Base-by-base conservation (phyloP, 2,797 vertebrate species). In the Sebastes cheni region DNA sequence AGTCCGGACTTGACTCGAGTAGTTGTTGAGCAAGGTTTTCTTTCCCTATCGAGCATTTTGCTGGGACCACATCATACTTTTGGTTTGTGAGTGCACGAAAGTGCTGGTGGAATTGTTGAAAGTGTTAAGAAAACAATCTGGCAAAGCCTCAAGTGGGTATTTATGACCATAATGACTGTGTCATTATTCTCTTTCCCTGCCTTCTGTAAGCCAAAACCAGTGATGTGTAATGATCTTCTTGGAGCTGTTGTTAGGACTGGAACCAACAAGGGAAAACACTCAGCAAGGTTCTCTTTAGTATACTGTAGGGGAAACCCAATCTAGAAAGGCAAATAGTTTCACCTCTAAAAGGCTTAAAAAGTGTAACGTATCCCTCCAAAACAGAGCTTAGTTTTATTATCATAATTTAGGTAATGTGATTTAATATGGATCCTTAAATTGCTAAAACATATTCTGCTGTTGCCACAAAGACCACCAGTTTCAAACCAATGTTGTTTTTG, bases 81-180 rank as follows among this genome's bases (percentile, higher is more conserved):
- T 76, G 82, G 76, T 86, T 81, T 89, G 52, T 62, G 68, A 85
- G 72, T 67, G 27, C 66, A 68, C 79, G 22, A 72, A 90, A 84
- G 75, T 72, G 69, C 32, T 30, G 34, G n/a, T 34, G 62, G 46
- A 58, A 11, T 4, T 9, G 56, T 64, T 62, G 60, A 6, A 74
- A 27, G 69, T 70, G 77, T 67, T 52, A 55, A 54, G 34, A 77
- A 80, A 83, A 81, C 72, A 80, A 75, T 74, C 66, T 75, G 61
- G 52, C 54, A 83, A 72, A 67, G 27, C 22, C 59, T 59, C 4
- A 16, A 66, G 67, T 72, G 58, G 58, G 58, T 29, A 10, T 64
- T 39, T 64, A 23, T 22, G n/a, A 8, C 50, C 25, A 42, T 68
- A 75, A 69, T 54, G n/a, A 56, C 67, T 71, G 5, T 60, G 54